phyloP scores from a whole-genome alignment of 2,113 vertebrate genomes.

The Polypterus senegalus region DNA sequence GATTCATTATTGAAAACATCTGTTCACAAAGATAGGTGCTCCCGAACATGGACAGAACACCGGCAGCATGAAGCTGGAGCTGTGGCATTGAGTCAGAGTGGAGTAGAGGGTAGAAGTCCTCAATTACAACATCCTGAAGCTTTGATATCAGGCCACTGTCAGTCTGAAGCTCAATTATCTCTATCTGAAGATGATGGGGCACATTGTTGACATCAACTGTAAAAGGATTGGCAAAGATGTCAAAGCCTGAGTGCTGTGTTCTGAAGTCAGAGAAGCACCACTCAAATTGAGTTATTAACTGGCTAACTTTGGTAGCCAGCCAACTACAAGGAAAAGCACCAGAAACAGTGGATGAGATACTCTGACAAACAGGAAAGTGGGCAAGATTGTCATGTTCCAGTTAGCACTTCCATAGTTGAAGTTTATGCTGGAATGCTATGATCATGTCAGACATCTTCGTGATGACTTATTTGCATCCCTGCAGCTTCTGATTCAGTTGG shows the following conservation, averaged over 20 bases:
- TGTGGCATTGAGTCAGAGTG: slow-evolving; percentile 23
- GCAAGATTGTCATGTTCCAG: slow-evolving; percentile 1
- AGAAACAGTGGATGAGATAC: slow-evolving; percentile 2
- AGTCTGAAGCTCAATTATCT: slow-evolving; percentile 11
- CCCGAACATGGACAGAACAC: slow-evolving; percentile 11
- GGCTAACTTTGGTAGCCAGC: slow-evolving; percentile 6
- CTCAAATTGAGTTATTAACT: slow-evolving; percentile 9
- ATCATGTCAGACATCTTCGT: neutral
- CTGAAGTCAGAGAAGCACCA: slow-evolving; percentile 8
- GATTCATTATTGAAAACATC: too few relatives aligned
- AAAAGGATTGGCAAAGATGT: slow-evolving; percentile 15
- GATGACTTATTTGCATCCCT: slow-evolving; percentile 11
- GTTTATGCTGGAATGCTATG: neutral
- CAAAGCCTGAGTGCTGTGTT: slow-evolving; percentile 1
- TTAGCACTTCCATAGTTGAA: neutral
- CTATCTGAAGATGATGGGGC: slow-evolving; percentile 5
- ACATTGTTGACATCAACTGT: neutral
- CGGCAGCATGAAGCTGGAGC: slow-evolving; percentile 18
- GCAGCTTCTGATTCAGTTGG: slow-evolving; percentile 8
- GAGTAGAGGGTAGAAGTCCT: slow-evolving; percentile 21
- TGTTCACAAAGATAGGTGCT: neutral
- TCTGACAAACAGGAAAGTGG: slow-evolving; percentile 13
- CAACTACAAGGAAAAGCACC: slow-evolving; percentile 11
- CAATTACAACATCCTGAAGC: slow-evolving; percentile 21
- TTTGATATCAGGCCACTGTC: neutral